Percentiles rank a stretch among this genome's conserved stretches.
Conservation (phyloP, 2,113 vertebrate species). For the Neotoma lepida region DNA sequence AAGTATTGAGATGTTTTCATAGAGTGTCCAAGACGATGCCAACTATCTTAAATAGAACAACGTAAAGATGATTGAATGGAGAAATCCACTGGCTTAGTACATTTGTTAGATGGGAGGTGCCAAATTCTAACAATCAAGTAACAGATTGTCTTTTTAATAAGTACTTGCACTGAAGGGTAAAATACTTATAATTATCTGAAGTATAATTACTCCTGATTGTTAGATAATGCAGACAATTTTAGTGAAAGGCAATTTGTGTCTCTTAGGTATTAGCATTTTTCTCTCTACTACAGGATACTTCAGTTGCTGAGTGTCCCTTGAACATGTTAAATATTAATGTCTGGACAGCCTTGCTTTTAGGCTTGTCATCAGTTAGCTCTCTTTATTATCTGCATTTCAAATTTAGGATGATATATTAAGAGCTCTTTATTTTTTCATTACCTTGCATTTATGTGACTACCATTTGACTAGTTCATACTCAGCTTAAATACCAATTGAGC, state of each 20-base stretch:
- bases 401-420: conserved; percentile 75
- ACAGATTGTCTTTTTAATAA: neutral
- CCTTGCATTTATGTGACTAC: conserved; percentile 73
- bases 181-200: conserved; percentile 23
- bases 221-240: conserved; percentile 55
- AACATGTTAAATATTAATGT: conserved; percentile 73
- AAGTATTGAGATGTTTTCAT: neutral
- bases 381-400: conserved; percentile 77
- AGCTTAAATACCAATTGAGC: conserved; percentile 73
- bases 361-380: conserved; percentile 74
- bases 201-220: conserved; percentile 33
- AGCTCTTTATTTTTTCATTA: conserved; percentile 77
- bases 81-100: neutral
- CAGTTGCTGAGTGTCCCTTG: conserved; percentile 36
- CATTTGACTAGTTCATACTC: conserved; percentile 70
- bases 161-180: neutral
- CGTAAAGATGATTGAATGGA: neutral
- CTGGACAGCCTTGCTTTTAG: conserved; percentile 63
- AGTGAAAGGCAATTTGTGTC: conserved; percentile 44
- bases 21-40: neutral
- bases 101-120: neutral
- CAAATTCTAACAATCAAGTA: neutral
- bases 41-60: neutral
- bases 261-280: conserved; percentile 53
- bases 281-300: neutral